A percentile compares a stretch with the other conserved stretches of the same genome.
These are phyloP conservation scores for Odontomachus brunneus DNA, from an alignment of 1,140 invertebrate species.

Conservation along the genomic window DNA sequence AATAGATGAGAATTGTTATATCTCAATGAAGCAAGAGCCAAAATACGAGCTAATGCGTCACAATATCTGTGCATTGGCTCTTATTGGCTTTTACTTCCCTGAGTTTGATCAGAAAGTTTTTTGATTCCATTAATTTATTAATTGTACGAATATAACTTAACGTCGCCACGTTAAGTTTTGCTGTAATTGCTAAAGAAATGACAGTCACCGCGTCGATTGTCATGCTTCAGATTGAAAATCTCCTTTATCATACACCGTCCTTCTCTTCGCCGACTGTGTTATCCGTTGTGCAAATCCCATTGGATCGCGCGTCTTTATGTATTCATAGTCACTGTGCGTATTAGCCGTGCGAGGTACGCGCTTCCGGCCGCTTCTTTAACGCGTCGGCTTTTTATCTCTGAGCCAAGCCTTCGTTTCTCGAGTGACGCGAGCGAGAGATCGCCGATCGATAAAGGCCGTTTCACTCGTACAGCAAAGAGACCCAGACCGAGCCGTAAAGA, in stretches of 20 bases:
- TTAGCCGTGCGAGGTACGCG: conserved; percentile 65
- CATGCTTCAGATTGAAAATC: background rate
- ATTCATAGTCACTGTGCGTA: conserved; percentile 63
- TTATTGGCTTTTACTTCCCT: no score
- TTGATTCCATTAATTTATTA: no score
- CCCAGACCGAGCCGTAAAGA: conserved; percentile 57
- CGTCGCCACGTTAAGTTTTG: background rate
- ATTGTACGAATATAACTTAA: no score
- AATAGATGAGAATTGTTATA: background rate
- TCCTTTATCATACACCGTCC: background rate
- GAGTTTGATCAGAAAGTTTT: no score
- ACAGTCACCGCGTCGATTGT: background rate
- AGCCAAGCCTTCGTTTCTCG: conserved; percentile 85
- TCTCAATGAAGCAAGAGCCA: background rate
- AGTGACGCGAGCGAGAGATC: conserved; percentile 80
- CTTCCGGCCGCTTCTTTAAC: conserved; percentile 75
- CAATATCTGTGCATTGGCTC: no score
- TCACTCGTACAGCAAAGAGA: conserved; percentile 44
- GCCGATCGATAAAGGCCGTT: conserved; percentile 71
- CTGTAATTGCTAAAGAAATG: background rate
- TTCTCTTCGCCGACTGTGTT: conserved; percentile 7
- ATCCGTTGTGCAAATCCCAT: conserved; percentile 40
- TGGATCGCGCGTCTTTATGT: conserved; percentile 56
- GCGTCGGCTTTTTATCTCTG: conserved; percentile 78
- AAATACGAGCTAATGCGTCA: no score